phyloP scores from a whole-genome alignment of 2,113 vertebrate genomes.

The Felis chaus region DNA sequence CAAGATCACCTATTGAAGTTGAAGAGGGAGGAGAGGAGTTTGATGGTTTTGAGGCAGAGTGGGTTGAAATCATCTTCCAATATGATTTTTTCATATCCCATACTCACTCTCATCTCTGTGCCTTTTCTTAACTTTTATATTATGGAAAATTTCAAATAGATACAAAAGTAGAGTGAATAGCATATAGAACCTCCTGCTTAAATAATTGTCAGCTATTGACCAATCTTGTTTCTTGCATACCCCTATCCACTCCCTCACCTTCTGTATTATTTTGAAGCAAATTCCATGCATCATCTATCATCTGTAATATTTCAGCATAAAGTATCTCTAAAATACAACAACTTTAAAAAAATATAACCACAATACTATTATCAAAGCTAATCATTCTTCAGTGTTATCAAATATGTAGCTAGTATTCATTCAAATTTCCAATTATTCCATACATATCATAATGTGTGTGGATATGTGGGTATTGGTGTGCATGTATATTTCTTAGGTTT shows the following conservation, averaged over 20 bases:
- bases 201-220: not conserved
- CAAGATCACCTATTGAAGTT: not conserved
- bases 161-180: not conserved
- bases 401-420: not conserved
- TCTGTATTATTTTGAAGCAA: not conserved
- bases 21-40: not conserved
- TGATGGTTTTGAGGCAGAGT: not conserved
- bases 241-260: not conserved
- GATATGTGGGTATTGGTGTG: not conserved
- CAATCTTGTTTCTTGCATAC: not conserved
- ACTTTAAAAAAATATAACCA: not conserved
- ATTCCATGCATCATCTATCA: not conserved
- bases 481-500: not conserved
- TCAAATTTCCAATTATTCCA: not conserved
- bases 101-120: not conserved
- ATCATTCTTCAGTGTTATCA: not conserved
- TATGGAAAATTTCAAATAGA: not conserved
- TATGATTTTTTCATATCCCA: not conserved
- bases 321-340: not conserved
- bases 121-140: not conserved
- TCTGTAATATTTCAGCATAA: not conserved
- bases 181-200: not conserved
- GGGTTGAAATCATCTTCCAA: not conserved
- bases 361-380: not conserved
- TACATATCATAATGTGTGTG: not conserved